phyloP scores from a whole-genome alignment of 1,140 invertebrate genomes.

The Psix sp. region DNA sequence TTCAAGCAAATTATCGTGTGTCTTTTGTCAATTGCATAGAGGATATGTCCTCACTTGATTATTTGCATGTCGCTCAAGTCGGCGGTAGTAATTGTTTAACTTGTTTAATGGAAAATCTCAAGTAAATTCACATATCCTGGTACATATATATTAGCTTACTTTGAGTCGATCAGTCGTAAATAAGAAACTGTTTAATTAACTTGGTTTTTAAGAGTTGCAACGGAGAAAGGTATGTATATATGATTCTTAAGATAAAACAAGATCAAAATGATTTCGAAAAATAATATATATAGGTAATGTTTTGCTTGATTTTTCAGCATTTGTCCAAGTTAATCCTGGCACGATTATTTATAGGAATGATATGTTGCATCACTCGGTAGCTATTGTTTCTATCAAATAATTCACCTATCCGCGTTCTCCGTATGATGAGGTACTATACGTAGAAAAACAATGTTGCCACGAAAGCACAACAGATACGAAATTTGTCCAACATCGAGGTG shows the following conservation, averaged over 20 bases:
- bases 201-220: too few relatives aligned
- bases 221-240: too few relatives aligned
- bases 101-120: too few relatives aligned
- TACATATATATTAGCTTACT: too few relatives aligned
- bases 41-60: constrained; percentile 18
- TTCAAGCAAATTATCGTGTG: constrained; percentile 39
- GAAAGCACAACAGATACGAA: constrained; percentile 12
- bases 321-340: constrained; percentile 32
- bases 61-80: constrained; percentile 15
- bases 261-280: background rate
- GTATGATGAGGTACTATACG: constrained; percentile 26
- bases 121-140: background rate
- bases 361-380: constrained; percentile 33
- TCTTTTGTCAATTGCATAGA: constrained; percentile 23
- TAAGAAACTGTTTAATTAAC: too few relatives aligned
- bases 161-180: too few relatives aligned
- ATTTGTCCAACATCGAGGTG: constrained; percentile 32
- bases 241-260: background rate
- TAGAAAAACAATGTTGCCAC: constrained; percentile 25
- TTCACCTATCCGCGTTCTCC: constrained; percentile 50
- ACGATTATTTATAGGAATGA: constrained; percentile 13
- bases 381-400: constrained; percentile 53
- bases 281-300: constrained; percentile 1
- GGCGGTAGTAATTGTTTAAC: constrained; percentile 14
- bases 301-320: constrained; percentile 26